Base-by-base conservation (phyloP, 1,140 invertebrate species). In the Danaus plexippus region DNA sequence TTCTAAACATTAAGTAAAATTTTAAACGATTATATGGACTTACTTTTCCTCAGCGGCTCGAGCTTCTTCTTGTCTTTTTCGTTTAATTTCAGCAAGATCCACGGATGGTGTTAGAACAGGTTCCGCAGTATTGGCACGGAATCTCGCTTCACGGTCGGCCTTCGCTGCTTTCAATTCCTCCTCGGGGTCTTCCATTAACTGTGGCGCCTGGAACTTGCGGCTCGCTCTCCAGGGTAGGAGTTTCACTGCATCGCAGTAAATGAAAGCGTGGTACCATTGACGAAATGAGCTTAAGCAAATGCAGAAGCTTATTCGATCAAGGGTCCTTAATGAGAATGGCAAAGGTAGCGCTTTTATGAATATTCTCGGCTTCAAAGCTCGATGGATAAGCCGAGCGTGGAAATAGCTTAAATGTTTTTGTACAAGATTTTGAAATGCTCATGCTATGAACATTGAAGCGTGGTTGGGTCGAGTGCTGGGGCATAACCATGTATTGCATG, bases 41-140 rank as follows among this genome's bases (percentile, higher is more conserved):
- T 75, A 92, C 90, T 87, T 90, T 69, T 91, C 89, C 74, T 91
- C 89, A n/a, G 88, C 88, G 65, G 87, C 86, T 55, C 89, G 90
- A 49, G 86, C 88, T 75, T 90, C 90, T 61, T 90, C 90, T 56
- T 90, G 87, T 59, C 88, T 83, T 67, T 90, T 89, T 50, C 85
- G 88, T 61, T 89, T 88, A 45, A 89, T 90, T 57, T 90, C 89
- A 51, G 90, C 89, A 40, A 90, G 74, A 52, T 89, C 88, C 8
- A 88, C 70, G 0, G 88, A 70, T 15, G 88, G 85, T 13, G 90
- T 80, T 47, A 88, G 76, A 18, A 88, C 75, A 9, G 89, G 74
- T 81, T 83, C 63, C 57, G 61, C 80, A 57, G 63, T 88, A 59
- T 71, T 75, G 57, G 80, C 72, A 49, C 84, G 75, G 69, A 90